These are phyloP conservation scores for Semibalanus balanoides DNA, from an alignment of 1,140 invertebrate species.

Conservation along the genomic window DNA sequence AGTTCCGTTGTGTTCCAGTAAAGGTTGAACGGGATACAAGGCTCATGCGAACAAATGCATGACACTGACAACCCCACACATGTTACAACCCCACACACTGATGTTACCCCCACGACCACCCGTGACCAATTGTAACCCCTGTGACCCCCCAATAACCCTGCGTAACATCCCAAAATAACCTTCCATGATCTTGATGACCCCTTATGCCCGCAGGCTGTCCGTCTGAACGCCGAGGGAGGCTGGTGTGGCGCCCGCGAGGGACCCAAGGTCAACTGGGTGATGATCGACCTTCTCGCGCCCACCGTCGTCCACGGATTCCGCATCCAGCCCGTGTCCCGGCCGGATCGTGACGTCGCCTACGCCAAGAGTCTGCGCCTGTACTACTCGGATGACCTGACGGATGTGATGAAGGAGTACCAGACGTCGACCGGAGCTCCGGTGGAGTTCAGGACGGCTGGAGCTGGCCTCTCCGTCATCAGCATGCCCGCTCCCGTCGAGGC, in stretches of 20 bases:
- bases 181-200: background rate
- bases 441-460: slow-evolving; percentile 72
- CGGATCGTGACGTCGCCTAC: slow-evolving; percentile 64
- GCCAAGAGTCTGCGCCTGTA: slow-evolving; percentile 70
- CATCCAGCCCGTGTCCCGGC: slow-evolving; percentile 65
- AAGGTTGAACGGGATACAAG: too few species aligned
- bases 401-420: slow-evolving; percentile 75
- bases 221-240: slow-evolving; percentile 53
- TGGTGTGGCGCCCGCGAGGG: slow-evolving; percentile 79
- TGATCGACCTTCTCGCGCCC: slow-evolving; percentile 75
- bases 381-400: slow-evolving; percentile 75
- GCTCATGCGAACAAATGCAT: too few species aligned
- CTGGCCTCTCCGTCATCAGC: slow-evolving; percentile 66
- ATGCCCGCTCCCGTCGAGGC: slow-evolving; percentile 82
- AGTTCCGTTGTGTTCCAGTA: too few species aligned
- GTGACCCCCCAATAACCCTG: background rate
- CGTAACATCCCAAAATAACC: slow-evolving; percentile 33
- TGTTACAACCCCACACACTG: too few species aligned
- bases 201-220: background rate
- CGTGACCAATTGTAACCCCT: too few species aligned
- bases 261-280: slow-evolving; percentile 71
- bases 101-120: too few species aligned
- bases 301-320: slow-evolving; percentile 77
- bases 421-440: slow-evolving; percentile 84
- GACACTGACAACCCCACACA: too few species aligned